Percentiles rank a stretch among this genome's conserved stretches.
Evolutionary conservation across 2,888 invertebrate species (phyloP).

Genomic region (Epistrophe grossulariae): DNA sequence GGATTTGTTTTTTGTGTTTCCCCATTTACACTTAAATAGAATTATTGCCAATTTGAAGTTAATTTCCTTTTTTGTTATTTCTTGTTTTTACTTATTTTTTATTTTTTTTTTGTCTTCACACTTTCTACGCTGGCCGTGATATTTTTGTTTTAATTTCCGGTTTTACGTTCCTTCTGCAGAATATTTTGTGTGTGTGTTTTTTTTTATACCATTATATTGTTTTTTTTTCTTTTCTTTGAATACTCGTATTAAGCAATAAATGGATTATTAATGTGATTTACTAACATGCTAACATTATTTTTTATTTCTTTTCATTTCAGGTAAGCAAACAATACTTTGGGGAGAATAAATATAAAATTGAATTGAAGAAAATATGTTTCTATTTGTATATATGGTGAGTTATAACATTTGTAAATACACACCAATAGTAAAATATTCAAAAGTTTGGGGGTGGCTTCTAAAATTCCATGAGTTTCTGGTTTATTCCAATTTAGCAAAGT

Average conservation of each 20-base stretch:
- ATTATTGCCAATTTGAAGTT: conserved; percentile 73
- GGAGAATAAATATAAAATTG: neutral
- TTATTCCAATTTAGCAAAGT: no score
- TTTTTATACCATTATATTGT: conserved; percentile 7
- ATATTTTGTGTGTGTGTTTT: neutral
- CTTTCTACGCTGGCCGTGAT: conserved; percentile 43
- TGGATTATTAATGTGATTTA: conserved; percentile 67
- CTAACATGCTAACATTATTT: conserved; percentile 46
- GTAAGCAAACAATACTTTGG: conserved; percentile 40
- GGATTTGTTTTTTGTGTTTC: conserved; percentile 23
- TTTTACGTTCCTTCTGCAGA: conserved; percentile 2
- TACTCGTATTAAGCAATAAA: conserved; percentile 26
- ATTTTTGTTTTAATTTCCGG: conserved; percentile 72
- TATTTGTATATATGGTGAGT: neutral
- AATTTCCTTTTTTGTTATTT: conserved; percentile 71
- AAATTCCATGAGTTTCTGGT: no score
- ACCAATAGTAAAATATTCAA: neutral
- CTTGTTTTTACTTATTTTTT: conserved; percentile 46
- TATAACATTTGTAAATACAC: neutral
- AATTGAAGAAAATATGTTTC: neutral
- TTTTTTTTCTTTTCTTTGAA: conserved; percentile 1
- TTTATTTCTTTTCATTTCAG: conserved; percentile 46
- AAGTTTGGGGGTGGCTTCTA: neutral
- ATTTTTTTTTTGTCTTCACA: conserved; percentile 43
- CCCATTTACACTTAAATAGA: conserved; percentile 40